Conservation (phyloP, 2,797 vertebrate species). For the Phrynocephalus guinanensis region DNA sequence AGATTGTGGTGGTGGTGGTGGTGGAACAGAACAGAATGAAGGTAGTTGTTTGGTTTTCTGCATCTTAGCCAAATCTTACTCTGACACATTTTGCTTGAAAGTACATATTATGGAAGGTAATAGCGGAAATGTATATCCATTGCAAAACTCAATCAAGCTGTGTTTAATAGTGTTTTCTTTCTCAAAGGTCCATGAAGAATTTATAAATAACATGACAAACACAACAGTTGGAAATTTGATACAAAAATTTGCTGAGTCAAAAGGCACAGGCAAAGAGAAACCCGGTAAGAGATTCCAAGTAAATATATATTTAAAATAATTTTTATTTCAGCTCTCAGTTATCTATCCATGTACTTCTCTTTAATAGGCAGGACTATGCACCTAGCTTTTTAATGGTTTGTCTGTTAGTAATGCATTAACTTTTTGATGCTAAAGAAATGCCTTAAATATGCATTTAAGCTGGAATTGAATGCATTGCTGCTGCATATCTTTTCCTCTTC, state of each 20-base stretch:
- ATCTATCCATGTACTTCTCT: neutral
- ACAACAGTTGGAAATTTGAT: conserved; percentile 94
- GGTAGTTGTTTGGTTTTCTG: neutral
- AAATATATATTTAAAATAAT: neutral
- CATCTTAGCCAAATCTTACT: no score
- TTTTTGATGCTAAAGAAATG: no score
- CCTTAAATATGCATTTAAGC: no score
- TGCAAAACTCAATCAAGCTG: neutral
- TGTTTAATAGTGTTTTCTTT: conserved; percentile 9
- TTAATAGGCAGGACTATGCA: neutral
- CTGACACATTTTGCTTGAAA: neutral
- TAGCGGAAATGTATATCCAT: neutral
- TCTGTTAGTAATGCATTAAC: neutral
- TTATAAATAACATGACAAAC: conserved; percentile 95
- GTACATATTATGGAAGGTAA: neutral
- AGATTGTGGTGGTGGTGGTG: neutral
- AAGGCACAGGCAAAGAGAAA: conserved; percentile 96
- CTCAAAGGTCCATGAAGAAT: conserved; percentile 92
- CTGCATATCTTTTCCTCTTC: neutral
- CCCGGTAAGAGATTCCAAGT: conserved; percentile 85
- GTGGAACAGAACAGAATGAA: neutral
- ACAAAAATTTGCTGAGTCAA: conserved; percentile 93
- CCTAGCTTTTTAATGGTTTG: neutral
- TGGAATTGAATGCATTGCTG: no score
- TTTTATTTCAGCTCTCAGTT: neutral